Base-by-base conservation (phyloP, 2,113 vertebrate genomes). In the Rallus limicola region DNA sequence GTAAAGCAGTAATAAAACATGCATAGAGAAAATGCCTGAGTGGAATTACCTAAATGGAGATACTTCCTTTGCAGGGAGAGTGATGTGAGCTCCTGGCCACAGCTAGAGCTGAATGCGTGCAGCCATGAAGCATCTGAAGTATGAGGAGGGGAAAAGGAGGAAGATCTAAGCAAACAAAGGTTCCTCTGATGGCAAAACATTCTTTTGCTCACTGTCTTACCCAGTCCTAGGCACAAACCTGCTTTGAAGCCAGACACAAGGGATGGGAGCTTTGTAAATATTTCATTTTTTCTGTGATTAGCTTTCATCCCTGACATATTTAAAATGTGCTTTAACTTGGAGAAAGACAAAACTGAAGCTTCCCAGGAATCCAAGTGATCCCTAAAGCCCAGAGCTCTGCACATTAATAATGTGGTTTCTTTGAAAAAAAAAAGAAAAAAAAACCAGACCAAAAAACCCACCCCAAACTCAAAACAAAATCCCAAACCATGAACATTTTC, bases 371-470 rank as follows among this genome's bases (percentile, higher is more conserved):
- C 82, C 80, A 95, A 86, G 71, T 94, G 97, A 92, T 98, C 97
- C 98, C 98, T 83, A 46, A 95, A 98, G 97, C 96, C 95, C 97
- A 96, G 95, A 95, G 81, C 97, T 98, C 98, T 93, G 95, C 95
- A 97, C 93, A 94, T 95, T 96, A 98, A 97, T 95, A 96, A 95
- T 91, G 93, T 96, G 94, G 92, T 96, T 97, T 96, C 93, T 96
- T 94, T 86, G 83, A 53, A 15, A 59, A 26, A 31, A 36, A 67
- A 28, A 14, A 6, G 10, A 14, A 23, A 28, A 9, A 38, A 52
- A 67, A 36, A 25, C 42, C 12, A 52, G 23, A 44, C 63, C 63
- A 34, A 56, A 67, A 42, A 42, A 53, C 14, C 13, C 19, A 53
- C 13, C 5, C 52, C 34, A 16, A 87, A 48, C 17, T 48, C 34